Conservation (phyloP, 2,888 invertebrate genomes). For the Pollenia griseotomentosa region DNA sequence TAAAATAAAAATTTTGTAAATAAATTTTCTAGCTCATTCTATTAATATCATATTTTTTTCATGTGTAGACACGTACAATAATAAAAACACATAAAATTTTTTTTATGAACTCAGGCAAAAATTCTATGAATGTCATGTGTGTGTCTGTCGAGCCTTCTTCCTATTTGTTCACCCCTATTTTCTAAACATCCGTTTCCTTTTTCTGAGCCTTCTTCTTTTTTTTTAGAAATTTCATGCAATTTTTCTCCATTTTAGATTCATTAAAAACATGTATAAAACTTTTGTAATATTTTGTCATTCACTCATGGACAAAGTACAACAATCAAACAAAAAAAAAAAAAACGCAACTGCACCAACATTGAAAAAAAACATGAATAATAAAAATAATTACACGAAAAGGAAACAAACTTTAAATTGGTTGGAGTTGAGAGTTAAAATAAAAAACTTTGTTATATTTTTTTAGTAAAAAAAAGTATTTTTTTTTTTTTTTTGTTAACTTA, state of each 20-base stretch:
- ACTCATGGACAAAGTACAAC: slow-evolving; percentile 26
- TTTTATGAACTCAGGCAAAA: background rate
- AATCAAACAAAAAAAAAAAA: slow-evolving; percentile 1
- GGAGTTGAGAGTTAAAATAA: slow-evolving; percentile 31
- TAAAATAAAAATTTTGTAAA: background rate
- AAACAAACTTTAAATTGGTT: slow-evolving; percentile 63
- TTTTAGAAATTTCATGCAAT: slow-evolving; percentile 10
- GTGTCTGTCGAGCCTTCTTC: background rate
- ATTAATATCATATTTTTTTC: background rate
- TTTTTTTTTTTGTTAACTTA: background rate
- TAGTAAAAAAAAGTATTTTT: background rate
- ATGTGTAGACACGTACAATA: slow-evolving; percentile 25
- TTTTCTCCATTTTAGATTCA: slow-evolving; percentile 52
- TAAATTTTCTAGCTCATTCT: background rate
- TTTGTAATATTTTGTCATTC: slow-evolving; percentile 56
- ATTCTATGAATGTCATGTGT: background rate
- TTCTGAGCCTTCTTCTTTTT: background rate
- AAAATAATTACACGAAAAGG: slow-evolving; percentile 63
- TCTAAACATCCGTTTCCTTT: slow-evolving; percentile 39
- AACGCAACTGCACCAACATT: slow-evolving; percentile 18
- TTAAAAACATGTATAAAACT: slow-evolving; percentile 55
- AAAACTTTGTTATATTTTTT: slow-evolving; percentile 30
- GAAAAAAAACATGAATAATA: slow-evolving; percentile 45
- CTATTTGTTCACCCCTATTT: background rate
- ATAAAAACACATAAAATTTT: background rate